phyloP scores from a whole-genome alignment of 2,888 invertebrate genomes.

The Eustalomyia histrio region DNA sequence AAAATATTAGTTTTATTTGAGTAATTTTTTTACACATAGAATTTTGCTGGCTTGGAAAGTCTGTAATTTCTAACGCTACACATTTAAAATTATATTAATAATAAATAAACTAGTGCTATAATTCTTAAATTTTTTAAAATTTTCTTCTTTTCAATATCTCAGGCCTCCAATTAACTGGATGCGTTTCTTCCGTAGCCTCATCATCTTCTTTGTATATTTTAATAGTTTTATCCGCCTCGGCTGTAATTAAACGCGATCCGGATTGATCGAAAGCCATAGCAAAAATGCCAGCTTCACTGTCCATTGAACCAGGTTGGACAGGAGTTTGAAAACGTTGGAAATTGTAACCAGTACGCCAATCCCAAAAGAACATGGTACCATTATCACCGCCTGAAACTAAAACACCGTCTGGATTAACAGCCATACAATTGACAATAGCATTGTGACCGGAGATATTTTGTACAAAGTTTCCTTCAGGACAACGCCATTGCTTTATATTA shows the following conservation, averaged over 20 bases:
- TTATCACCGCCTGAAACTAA: conserved; percentile 99
- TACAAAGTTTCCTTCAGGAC: conserved; percentile 97
- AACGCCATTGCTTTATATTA: conserved; percentile 99
- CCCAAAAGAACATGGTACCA: conserved; percentile 98
- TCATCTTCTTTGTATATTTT: conserved; percentile 99
- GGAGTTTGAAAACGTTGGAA: conserved; percentile 96
- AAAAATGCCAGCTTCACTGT: conserved; percentile 98
- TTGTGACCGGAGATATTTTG: conserved; percentile 98
- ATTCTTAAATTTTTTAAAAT: conserved; percentile 79
- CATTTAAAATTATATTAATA: conserved; percentile 12
- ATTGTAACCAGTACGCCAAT: conserved; percentile 99
- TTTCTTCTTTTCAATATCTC: conserved; percentile 95
- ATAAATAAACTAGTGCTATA: conserved; percentile 25
- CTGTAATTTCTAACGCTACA: not conserved
- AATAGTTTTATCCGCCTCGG: conserved; percentile 99
- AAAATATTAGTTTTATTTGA: too few species aligned
- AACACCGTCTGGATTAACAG: conserved; percentile 96
- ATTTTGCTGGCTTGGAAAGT: too few species aligned
- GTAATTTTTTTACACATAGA: too few species aligned
- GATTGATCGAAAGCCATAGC: conserved; percentile 96
- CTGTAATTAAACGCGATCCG: conserved; percentile 96
- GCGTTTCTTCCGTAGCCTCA: conserved; percentile 95
- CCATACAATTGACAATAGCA: conserved; percentile 97
- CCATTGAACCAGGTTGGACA: conserved; percentile 99
- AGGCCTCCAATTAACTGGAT: conserved; percentile 98